Evolutionary conservation across 2,113 vertebrate species (phyloP).

Genomic region (Rhinopomastus cyanomelas): DNA sequence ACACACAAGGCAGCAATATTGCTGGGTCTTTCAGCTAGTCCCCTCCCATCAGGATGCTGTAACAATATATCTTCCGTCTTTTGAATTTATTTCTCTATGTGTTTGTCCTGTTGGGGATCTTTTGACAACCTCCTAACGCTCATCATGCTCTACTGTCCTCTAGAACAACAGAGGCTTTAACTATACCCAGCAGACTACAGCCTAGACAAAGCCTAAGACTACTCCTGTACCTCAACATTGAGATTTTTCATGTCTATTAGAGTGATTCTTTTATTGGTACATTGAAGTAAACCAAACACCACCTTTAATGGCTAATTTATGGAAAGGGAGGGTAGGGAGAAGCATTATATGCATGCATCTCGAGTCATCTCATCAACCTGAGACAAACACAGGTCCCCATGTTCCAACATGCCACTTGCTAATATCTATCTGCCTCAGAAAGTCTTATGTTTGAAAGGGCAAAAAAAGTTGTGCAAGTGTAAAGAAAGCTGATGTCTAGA

Average conservation of each 20-base stretch:
- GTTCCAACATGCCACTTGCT: background rate
- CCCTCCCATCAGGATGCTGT: accelerated
- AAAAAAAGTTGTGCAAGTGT: background rate
- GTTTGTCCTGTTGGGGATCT: background rate
- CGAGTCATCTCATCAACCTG: background rate
- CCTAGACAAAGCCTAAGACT: background rate
- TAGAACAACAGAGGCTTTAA: background rate
- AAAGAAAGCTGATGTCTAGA: background rate
- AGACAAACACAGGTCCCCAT: background rate
- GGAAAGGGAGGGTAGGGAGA: background rate
- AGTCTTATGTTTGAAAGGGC: background rate
- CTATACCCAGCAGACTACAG: background rate
- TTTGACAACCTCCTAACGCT: background rate
- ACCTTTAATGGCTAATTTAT: background rate
- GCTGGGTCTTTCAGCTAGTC: background rate
- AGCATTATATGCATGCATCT: background rate
- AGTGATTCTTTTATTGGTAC: background rate
- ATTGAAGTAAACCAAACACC: background rate
- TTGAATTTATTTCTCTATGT: background rate
- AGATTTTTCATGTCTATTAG: background rate
- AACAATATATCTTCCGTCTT: background rate
- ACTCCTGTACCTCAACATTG: background rate
- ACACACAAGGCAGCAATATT: accelerated
- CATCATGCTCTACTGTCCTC: background rate
- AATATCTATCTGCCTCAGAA: background rate